Conservation (phyloP, 2,888 invertebrate genomes). For the Amblyjoppa fuscipennis region DNA sequence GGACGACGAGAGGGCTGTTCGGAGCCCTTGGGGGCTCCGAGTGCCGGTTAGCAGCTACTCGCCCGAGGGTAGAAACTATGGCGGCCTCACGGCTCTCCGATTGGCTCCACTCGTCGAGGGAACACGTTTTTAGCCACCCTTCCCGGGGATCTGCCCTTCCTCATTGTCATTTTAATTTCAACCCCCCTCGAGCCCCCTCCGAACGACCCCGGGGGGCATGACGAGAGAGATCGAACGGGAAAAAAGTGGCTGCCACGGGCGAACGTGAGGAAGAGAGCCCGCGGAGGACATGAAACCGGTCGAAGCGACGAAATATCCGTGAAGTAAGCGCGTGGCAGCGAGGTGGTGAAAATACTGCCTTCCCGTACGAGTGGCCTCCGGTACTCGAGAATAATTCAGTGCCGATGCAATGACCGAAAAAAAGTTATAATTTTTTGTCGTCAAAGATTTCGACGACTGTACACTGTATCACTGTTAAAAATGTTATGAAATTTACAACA, state of each 20-base stretch:
- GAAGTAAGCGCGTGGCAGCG: conserved; percentile 69
- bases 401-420: no score
- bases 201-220: conserved; percentile 64
- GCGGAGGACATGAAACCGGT: conserved; percentile 70
- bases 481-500: no score
- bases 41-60: conserved; percentile 50
- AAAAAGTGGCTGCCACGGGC: conserved; percentile 64
- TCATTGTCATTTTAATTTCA: conserved; percentile 85
- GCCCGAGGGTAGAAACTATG: conserved; percentile 77
- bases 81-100: conserved; percentile 80
- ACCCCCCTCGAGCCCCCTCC: conserved; percentile 68
- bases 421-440: no score
- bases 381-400: no score
- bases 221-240: conserved; percentile 74
- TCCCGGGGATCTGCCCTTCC: conserved; percentile 81
- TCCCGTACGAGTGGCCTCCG: no score
- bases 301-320: conserved; percentile 76
- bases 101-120: conserved; percentile 80
- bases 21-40: conserved; percentile 51
- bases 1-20: conserved; percentile 54
- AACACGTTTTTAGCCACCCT: conserved; percentile 83
- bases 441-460: no score
- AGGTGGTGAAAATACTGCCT: not conserved
- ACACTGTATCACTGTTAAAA: no score
- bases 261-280: conserved; percentile 46